Base-by-base conservation (phyloP, 2,888 invertebrate species). In the Netelia inedita region DNA sequence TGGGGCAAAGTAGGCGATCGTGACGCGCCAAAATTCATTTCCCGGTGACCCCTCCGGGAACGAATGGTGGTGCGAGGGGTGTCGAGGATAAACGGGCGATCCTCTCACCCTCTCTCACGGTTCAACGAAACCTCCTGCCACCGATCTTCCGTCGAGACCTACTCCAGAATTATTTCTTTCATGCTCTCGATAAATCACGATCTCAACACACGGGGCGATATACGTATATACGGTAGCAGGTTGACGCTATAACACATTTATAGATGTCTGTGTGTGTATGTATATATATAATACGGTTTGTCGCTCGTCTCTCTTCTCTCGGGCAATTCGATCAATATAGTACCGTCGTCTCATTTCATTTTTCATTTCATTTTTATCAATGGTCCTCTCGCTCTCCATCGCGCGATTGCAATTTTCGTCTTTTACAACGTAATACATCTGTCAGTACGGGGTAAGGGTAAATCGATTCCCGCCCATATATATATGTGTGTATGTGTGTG, bases 21-120 rank as follows among this genome's bases (percentile, higher is more conserved):
- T 79, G 78, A 79, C 78, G 78, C 79, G 81, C 69, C 81, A 63
- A 85, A 79, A 74, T 85, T 85, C 71, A 79, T 82, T 75, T 81
- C 79, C 74, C 65, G 74, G 65, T 79, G 79, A 71, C 59, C 71
- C 63, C 35, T 35, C 50, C 65, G 71, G 74, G 65, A 74, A 85
- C 79, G 85, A 50, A 79, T 66, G 71, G 75, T 73, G 73, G 81
- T 71, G 79, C 65, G 76, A 74, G 74, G 85, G 79, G 75, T 80
- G 75, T 73, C 66, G 73, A 69, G 81, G 63, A 81, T 78, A 78
- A 80, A 78, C 84, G 73, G 73, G 28, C 75, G 28, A 46, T 53
- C 63, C 69, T 79, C 63, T 43, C 16, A 16, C 55, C 16, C 16
- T 16, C 46, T 23, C 61, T 19, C 21, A 10, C 21, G 57, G 8